Conservation (phyloP, 2,797 vertebrate species). For the Alfaro cultratus region DNA sequence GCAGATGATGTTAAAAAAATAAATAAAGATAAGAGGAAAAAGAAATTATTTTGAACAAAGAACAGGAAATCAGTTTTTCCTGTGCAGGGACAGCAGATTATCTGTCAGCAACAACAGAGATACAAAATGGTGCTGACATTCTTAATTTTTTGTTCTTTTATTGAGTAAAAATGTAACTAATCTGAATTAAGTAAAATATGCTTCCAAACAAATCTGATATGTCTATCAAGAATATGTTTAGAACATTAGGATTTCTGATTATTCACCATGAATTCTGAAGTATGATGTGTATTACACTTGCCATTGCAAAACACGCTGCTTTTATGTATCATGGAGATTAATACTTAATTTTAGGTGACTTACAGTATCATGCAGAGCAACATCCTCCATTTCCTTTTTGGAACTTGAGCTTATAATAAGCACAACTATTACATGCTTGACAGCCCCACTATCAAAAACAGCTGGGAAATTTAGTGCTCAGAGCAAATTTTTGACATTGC, state of each 20-base stretch:
- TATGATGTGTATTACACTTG: neutral
- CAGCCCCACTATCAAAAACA: slow-evolving; percentile 6
- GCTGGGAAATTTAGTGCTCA: slow-evolving; percentile 25
- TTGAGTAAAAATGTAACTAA: neutral
- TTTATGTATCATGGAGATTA: slow-evolving; percentile 34
- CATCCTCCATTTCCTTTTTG: slow-evolving; percentile 8
- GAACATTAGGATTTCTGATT: neutral
- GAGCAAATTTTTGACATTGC: slow-evolving; percentile 46
- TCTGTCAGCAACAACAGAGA: too few species aligned
- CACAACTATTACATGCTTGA: slow-evolving; percentile 27
- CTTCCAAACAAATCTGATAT: neutral
- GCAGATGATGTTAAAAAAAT: too few species aligned
- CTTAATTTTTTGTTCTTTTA: too few species aligned
- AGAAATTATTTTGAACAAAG: too few species aligned
- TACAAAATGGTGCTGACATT: too few species aligned
- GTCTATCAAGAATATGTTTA: neutral
- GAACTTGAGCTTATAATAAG: slow-evolving; percentile 37
- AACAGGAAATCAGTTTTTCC: too few species aligned
- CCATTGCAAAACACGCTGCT: neutral
- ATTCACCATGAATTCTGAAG: neutral
- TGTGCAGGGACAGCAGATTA: too few species aligned
- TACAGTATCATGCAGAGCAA: slow-evolving; percentile 14
- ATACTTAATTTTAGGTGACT: slow-evolving; percentile 31
- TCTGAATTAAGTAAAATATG: neutral
- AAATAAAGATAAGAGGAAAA: too few species aligned